Base-by-base conservation (phyloP, 1,140 invertebrate species). In the Hyphantria cunea region DNA sequence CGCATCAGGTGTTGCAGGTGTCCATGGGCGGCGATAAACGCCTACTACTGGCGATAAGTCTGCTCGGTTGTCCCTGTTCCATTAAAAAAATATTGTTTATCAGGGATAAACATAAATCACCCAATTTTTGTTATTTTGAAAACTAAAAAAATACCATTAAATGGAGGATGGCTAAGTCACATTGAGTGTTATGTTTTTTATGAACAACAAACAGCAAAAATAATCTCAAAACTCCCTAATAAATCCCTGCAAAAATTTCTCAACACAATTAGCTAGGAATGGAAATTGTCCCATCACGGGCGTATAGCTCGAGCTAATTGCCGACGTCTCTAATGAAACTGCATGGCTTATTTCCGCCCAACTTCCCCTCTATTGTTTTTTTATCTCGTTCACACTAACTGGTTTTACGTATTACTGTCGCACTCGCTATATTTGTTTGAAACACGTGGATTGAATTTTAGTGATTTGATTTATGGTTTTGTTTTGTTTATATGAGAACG, bases 281-380 rank as follows among this genome's bases (percentile, higher is more conserved):
- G 55, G 56, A 54, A 59, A 54, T 59, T 66, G 54, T 53, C 50
- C 33, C 55, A 47, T 52, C 64, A 51, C 42, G 47, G 45, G 34
- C 33, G 41, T 42, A 13, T 52, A 31, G 39, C 51, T 42, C 34
- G 51, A 31, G 55, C 64, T 72, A 76, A 72, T 69, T 76, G 70
- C 58, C 15, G 39, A 55, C 42, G 53, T 67, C 64, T 60, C 68
- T 74, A 76, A 66, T 67, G 62, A 65, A 70, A 67, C 72, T 67
- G 68, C 70, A 72, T 72, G 48, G 45, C 62, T 66, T 69, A 61
- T 68, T 73, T 76, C 69, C 70, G 61, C 50, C 61, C 66, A 66
- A 73, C 66, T 67, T 73, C 67, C 68, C 51, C 49, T 41, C 41
- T 32, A 71, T 74, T 70, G 65, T 71, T 14, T 50, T 50, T 25